Evolutionary conservation across 2,888 invertebrate genomes (phyloP), one percentile per base, ranked within the genome.

Genomic region (Catocala fraxini): DNA sequence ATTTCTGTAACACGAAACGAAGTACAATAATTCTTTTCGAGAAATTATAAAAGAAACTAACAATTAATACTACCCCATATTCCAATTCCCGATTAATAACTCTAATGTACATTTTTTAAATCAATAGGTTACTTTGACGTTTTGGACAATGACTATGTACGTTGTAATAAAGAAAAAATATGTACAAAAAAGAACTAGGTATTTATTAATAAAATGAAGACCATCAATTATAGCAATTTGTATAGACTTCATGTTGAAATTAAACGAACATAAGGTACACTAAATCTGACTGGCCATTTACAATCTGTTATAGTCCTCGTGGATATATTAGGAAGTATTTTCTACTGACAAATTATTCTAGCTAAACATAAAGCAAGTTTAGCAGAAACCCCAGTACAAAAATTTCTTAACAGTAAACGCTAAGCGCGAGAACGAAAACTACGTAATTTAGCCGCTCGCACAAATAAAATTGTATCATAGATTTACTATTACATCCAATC

Each of bases 121-220:
- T 79, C 71, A 73, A 75, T 72, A 76, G 68, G 68, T 77, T 81
- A 72, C 53, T 80, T 71, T 79, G 76, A 82, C 73, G 75, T 82
- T 86, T 86, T 86, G 83, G 84, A 86, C 83, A 83, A 82, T 87
- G 88, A 88, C 87, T 88, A 87, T 80, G 76, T 75, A 77, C 71
- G 76, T 83, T 84, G 82, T 82, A 77, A 67, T 79, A 70, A 71
- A 76, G 81, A 82, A 82, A 83, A 82, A 78, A 75, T 86, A 88
- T 88, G 83, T 88, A 88, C 88, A 88, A 86, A 87, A 75, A 84
- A 77, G 77, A 82, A 74, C 63, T 73, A 75, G 55, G 56, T 71
- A 76, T 73, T 70, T 74, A 77, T 79, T 82, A 74, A 71, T 74
- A 73, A 80, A 71, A 73, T 65, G 74, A 77, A 82, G 75, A 81